Evolutionary conservation across 2,113 vertebrate genomes (phyloP).

Genomic region (Odobenus rosmarus): DNA sequence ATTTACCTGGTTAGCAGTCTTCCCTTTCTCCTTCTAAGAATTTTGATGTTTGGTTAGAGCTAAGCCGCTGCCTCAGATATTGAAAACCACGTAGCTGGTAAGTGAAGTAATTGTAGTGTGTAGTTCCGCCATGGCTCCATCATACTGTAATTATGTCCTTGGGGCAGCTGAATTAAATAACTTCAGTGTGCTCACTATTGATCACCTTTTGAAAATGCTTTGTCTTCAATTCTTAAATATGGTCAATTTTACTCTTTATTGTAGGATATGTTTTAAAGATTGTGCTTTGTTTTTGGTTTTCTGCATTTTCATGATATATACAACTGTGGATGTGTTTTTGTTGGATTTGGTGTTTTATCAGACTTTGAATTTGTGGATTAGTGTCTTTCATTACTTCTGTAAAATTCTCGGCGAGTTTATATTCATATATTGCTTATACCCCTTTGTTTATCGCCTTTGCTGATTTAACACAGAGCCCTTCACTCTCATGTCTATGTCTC

Average conservation of each 20-base stretch:
- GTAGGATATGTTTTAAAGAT: neutral
- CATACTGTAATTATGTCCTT: neutral
- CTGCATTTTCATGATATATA: neutral
- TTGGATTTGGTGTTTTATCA: slow-evolving; percentile 22
- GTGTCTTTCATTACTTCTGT: slow-evolving; percentile 26
- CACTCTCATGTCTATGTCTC: neutral
- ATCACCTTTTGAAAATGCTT: neutral
- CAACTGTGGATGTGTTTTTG: neutral
- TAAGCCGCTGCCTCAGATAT: slow-evolving; percentile 24
- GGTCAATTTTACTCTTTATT: neutral
- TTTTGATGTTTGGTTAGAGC: slow-evolving; percentile 14
- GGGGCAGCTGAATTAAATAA: neutral
- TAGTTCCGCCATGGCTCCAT: neutral
- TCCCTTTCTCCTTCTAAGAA: neutral
- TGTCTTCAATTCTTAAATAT: slow-evolving; percentile 10
- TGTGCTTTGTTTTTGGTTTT: slow-evolving; percentile 6
- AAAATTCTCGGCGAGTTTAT: slow-evolving; percentile 16
- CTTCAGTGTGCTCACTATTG: neutral
- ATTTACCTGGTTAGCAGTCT: neutral
- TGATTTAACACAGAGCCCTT: neutral
- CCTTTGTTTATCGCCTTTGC: neutral
- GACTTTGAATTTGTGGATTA: neutral
- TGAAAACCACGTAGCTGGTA: slow-evolving; percentile 27
- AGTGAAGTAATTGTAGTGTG: slow-evolving; percentile 19
- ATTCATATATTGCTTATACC: neutral